phyloP scores from a whole-genome alignment of 2,113 vertebrate species.

The Thunnus thynnus region DNA sequence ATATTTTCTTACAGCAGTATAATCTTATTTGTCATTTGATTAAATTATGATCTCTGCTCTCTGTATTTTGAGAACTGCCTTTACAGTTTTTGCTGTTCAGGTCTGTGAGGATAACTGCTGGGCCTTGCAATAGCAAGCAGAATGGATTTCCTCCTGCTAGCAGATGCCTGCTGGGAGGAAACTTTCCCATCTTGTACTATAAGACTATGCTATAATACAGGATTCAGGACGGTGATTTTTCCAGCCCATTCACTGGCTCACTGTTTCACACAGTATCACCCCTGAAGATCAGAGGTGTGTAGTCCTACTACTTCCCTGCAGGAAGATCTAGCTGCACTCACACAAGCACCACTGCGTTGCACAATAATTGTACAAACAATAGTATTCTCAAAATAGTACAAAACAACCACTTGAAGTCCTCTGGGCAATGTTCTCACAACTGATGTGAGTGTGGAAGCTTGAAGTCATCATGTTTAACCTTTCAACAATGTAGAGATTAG shows the following conservation, averaged over 20 bases:
- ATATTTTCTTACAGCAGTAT: background rate
- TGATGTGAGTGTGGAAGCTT: no score
- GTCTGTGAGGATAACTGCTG: background rate
- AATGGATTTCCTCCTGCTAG: slow-evolving; percentile 13
- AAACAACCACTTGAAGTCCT: no score
- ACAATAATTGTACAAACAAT: no score
- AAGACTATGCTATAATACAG: background rate
- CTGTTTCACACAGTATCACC: no score
- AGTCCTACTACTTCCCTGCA: background rate
- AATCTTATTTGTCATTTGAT: background rate
- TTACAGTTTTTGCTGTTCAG: background rate
- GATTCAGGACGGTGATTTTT: slow-evolving; percentile 1
- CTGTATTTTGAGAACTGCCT: background rate
- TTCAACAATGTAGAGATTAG: no score
- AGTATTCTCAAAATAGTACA: no score
- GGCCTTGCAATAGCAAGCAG: background rate
- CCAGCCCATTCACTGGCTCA: background rate
- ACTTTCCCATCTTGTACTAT: background rate
- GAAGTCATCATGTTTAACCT: no score
- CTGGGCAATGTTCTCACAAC: no score
- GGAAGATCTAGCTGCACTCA: background rate
- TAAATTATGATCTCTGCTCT: background rate
- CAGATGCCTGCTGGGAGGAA: background rate
- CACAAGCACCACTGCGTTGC: no score
- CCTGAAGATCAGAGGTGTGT: background rate